A percentile compares a stretch with the other conserved stretches of the same genome.
phyloP scores from a whole-genome alignment of 64 coral and sea anemone genomes.

The Stichodactyla mertensii region DNA sequence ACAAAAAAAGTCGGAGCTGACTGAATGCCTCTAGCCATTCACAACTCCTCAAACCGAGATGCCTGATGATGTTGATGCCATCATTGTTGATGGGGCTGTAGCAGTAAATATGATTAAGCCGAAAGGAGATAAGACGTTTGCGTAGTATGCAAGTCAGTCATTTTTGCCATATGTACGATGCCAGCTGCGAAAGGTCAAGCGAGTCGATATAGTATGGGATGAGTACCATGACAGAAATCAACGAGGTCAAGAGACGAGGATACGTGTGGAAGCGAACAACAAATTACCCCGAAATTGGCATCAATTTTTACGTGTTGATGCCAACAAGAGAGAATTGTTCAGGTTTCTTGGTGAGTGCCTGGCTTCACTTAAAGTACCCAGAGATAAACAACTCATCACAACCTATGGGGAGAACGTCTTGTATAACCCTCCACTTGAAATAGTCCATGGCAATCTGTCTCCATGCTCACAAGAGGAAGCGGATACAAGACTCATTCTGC shows the following conservation, averaged over 20 bases:
- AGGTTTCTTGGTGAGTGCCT: conserved; percentile 22
- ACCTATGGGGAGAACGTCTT: too few relatives aligned
- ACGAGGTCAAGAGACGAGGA: neutral
- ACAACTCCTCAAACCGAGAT: conserved; percentile 3
- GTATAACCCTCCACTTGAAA: too few relatives aligned
- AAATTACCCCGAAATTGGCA: conserved; percentile 15
- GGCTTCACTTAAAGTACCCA: too few relatives aligned
- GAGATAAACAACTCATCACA: too few relatives aligned
- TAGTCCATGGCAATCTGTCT: too few relatives aligned
- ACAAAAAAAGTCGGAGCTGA: too few relatives aligned
- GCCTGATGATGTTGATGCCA: neutral
- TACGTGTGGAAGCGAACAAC: conserved; percentile 12
- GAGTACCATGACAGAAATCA: conserved; percentile 22
- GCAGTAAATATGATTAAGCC: neutral
- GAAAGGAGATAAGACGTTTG: neutral
- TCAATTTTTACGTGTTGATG: conserved; percentile 16
- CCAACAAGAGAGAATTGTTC: conserved; percentile 37
- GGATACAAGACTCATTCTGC: too few relatives aligned
- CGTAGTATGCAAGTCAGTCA: neutral
- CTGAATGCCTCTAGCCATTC: neutral
- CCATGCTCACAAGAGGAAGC: too few relatives aligned
- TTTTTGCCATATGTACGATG: conserved; percentile 19
- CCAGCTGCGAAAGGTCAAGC: conserved; percentile 30
- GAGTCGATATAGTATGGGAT: conserved; percentile 33
- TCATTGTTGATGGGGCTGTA: neutral